Evolutionary conservation across 2,113 vertebrate genomes (phyloP), one percentile per base, ranked within the genome.

Genomic region (Chamaetylas fuelleborni): DNA sequence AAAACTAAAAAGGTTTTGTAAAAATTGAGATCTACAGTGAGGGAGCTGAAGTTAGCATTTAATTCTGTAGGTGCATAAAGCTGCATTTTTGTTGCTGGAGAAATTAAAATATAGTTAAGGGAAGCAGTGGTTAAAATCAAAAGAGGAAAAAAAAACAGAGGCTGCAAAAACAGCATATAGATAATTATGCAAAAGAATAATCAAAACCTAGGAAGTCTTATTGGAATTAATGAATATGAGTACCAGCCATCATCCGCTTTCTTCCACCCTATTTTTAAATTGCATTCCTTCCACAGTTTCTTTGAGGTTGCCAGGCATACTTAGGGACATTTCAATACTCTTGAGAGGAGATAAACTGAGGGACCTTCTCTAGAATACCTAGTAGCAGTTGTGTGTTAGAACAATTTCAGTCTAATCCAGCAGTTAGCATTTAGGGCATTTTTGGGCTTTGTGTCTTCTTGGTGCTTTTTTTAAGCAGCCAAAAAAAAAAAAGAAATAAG

Each of bases 111-210:
- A 16, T 66, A 26, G 20, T 51, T 86, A 25, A 91, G 24, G 17
- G 24, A 73, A 81, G 45, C 36, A 72, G 26, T 66, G 16, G 33
- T 71, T 92, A 67, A 86, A 94, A 69, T 36, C 7, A 80, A 53
- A 92, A 78, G 3, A 12, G 50, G 61, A 40, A 83, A 79, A 22
- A 67, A 78, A 31, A 57, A 11, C 5, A 40, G 8, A 36, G 19
- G 19, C n/a, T 85, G 40, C 76, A 94, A 91, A 90, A 93, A 88
- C 56, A 82, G n/a, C 42, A 57, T 82, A 48, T 84, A 92, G 50
- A 88, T n/a, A 90, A 33, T 72, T 76, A 72, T 11, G 12, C 85
- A 92, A 90, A 51, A 2, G 8, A 85, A 61, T 88, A 92, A 69
- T 90, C 70, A 95, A 93, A 92, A 78, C 33, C 31, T 71, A 47